These are phyloP conservation scores for Dinothrombium tinctorium DNA, from an alignment of 1,140 invertebrate species.

Conservation along the genomic window DNA sequence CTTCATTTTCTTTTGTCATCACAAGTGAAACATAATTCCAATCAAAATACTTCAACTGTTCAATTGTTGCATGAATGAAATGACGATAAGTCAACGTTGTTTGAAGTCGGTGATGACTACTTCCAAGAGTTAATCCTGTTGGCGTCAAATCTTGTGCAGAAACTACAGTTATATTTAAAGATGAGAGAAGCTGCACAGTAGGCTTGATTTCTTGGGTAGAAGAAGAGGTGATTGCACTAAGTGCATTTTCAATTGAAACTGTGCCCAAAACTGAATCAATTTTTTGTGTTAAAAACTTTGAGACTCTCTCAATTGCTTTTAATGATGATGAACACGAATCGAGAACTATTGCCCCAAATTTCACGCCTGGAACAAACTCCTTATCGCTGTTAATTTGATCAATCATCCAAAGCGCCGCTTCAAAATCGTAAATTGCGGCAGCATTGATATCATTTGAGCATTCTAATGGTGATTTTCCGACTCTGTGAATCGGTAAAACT, in stretches of 20 bases:
- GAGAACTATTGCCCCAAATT: constrained; percentile 17
- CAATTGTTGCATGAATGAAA: constrained; percentile 17
- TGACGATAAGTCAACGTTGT: constrained; percentile 11
- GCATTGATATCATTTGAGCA: constrained; percentile 13
- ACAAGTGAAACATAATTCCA: constrained; percentile 24
- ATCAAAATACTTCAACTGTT: constrained; percentile 19
- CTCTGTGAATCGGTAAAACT: too few species aligned
- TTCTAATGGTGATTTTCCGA: too few species aligned
- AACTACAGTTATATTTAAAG: constrained; percentile 16
- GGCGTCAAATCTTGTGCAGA: constrained; percentile 11
- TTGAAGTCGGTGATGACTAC: constrained; percentile 8
- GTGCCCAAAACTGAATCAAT: constrained; percentile 6
- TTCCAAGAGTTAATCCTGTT: constrained; percentile 1
- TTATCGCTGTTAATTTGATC: constrained; percentile 23
- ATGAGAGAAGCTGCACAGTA: constrained; percentile 11
- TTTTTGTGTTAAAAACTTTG: constrained; percentile 5
- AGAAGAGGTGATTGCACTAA: constrained; percentile 6
- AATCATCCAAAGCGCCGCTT: constrained; percentile 26
- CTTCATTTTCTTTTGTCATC: constrained; percentile 16
- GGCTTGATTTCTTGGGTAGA: constrained; percentile 9
- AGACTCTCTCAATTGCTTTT: constrained; percentile 2
- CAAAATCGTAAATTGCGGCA: constrained; percentile 23
- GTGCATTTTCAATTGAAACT: neutral
- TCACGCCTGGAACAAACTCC: constrained; percentile 16
- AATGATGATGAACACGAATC: constrained; percentile 19